These are phyloP conservation scores for Benitochromis conjunctus DNA, from an alignment of 2,113 vertebrate species.

Conservation along the genomic window DNA sequence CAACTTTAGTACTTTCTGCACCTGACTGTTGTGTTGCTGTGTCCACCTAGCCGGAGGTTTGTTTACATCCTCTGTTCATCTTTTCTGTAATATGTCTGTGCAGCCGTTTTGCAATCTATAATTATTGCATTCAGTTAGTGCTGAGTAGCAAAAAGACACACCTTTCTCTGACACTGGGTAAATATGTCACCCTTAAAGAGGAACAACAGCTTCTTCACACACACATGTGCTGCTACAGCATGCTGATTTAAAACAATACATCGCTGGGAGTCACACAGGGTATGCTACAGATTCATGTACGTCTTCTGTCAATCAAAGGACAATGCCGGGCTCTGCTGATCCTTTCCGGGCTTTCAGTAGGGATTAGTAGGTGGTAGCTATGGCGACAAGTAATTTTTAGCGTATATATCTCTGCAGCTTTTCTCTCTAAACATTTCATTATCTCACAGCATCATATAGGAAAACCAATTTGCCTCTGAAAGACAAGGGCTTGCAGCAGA, in stretches of 20 bases:
- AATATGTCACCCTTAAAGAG: constrained; percentile 19
- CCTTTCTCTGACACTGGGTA: not conserved
- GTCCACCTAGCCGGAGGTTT: not conserved
- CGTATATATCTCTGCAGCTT: constrained; percentile 49
- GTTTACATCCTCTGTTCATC: not conserved
- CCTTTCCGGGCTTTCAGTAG: constrained; percentile 41
- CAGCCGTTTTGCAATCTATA: not conserved
- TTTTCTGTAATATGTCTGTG: not conserved
- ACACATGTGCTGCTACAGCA: not conserved
- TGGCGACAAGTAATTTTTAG: constrained; percentile 70
- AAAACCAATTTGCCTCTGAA: constrained; percentile 22
- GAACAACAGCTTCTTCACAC: not conserved
- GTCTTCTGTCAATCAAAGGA: constrained; percentile 45
- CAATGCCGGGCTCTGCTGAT: constrained; percentile 1
- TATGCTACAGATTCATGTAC: constrained; percentile 2
- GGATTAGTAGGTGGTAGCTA: constrained; percentile 63
- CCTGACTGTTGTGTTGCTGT: not conserved
- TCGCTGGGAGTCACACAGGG: not conserved
- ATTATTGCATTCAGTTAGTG: constrained; percentile 2
- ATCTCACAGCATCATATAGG: constrained; percentile 35
- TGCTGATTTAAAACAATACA: not conserved
- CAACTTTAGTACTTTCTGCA: not conserved
- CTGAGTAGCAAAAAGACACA: not conserved
- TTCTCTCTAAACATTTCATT: constrained; percentile 51
- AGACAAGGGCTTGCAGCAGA: not conserved